These are phyloP conservation scores for Cynoglossus semilaevis DNA, from an alignment of 2,113 vertebrate genomes.

Conservation along the genomic window DNA sequence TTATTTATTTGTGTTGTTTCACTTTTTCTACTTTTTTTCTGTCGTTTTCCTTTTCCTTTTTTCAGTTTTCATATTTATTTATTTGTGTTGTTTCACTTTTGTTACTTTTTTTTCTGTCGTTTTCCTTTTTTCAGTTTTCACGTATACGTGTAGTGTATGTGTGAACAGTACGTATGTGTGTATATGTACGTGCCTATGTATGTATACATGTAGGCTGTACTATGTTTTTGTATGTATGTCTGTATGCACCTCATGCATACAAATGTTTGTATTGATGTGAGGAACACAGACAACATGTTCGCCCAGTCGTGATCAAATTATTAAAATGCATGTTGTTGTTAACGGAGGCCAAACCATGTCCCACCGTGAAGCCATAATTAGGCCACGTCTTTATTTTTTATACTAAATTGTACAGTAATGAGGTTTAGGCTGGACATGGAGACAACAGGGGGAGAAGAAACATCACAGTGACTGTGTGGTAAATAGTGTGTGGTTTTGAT, in stretches of 20 bases:
- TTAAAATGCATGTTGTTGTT: slow-evolving; percentile 56
- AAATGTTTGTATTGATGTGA: slow-evolving; percentile 10
- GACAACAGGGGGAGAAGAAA: not conserved
- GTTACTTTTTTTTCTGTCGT: no score
- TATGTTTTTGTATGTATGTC: not conserved
- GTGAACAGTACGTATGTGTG: no score
- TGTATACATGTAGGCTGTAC: no score
- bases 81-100: no score
- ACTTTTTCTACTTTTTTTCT: no score
- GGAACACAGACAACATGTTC: slow-evolving; percentile 15
- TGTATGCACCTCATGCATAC: slow-evolving; percentile 24
- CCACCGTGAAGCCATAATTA: slow-evolving; percentile 62
- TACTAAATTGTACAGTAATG: slow-evolving; percentile 52
- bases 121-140: no score
- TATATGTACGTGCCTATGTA: no score
- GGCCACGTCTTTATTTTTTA: slow-evolving; percentile 37
- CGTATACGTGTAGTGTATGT: no score
- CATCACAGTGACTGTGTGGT: slow-evolving; percentile 13
- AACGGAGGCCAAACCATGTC: slow-evolving; percentile 48
- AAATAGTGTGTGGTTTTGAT: slow-evolving; percentile 6
- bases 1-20: no score
- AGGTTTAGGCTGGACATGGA: slow-evolving; percentile 36
- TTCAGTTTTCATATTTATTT: no score
- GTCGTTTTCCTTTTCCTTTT: no score
- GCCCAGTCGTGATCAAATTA: slow-evolving; percentile 38